Evolutionary conservation across 2,113 vertebrate genomes (phyloP).

Genomic region (Pyrgilauda ruficollis): DNA sequence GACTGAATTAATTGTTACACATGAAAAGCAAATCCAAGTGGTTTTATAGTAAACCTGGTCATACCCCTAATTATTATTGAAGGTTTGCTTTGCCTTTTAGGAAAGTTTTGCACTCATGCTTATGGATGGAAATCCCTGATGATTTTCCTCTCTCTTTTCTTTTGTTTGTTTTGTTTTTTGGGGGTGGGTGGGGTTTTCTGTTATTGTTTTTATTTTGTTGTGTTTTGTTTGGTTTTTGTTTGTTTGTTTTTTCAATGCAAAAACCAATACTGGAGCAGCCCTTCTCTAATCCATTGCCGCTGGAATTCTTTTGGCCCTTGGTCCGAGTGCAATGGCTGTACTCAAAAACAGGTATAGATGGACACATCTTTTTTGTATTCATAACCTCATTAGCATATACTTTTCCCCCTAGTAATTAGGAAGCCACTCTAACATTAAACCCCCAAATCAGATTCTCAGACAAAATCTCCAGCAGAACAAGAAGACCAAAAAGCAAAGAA

Average conservation of each 20-base stretch:
- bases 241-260: not conserved
- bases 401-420: not conserved
- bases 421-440: not conserved
- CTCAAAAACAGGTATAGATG: conserved; percentile 75
- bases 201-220: not conserved
- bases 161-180: not conserved
- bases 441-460: not conserved
- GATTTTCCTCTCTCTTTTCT: not conserved
- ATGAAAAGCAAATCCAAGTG: not conserved
- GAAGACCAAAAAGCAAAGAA: not conserved
- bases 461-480: not conserved
- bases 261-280: not conserved
- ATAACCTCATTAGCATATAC: not conserved
- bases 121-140: not conserved
- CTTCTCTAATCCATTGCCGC: conserved; percentile 75
- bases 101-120: not conserved
- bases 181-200: too few relatives aligned
- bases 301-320: conserved; percentile 84
- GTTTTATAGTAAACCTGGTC: not conserved
- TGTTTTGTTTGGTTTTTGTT: not conserved
- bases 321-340: conserved; percentile 88
- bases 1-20: not conserved
- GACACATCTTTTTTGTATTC: not conserved
- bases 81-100: not conserved
- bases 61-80: not conserved